Evolutionary conservation across 2,888 invertebrate species (phyloP), one percentile per base, ranked within the genome.

Genomic region (Drosophila merina): DNA sequence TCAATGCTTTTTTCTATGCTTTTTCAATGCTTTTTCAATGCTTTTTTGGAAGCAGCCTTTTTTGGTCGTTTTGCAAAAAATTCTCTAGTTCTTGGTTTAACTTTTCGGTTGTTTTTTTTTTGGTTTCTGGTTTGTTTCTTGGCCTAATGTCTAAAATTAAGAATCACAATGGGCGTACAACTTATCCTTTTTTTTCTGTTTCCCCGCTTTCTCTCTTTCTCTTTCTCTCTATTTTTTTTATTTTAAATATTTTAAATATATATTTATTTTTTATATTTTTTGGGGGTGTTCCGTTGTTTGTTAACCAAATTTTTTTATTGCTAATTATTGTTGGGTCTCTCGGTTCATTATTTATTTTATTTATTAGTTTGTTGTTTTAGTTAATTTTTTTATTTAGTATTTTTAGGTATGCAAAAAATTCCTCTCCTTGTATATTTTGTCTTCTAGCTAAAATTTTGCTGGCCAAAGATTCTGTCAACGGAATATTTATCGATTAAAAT

Each of bases 121-220:
- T 52, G 50, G 31, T 52, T 48, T 33, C 64, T 67, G 59, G 48
- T 40, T 74, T 30, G 38, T 73, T 59, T 70, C 56, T 48, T 73
- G 51, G 72, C 77, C 66, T 75, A 79, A 72, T 74, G 72, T 89
- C 79, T 89, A 86, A 88, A 90, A 88, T 90, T 90, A 90, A 89
- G 88, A 91, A 91, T 91, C 91, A 91, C 91, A 91, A 91, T 91
- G 89, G 90, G 88, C 77, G 55, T 75, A 44, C 38, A 44, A 57
- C 60, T 52, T 59, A 51, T 51, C 58, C 48, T 69, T 60, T 51
- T 6, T 6, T 30, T 58, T 58, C 66, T 66, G 5, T 28, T 28
- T 28, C 28, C 28, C 28, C 28, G 5, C 6, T 28, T 28, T 5
- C 28, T 3, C 55, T 67, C 59, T 36, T 69, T 51, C 14, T 48